Evolutionary conservation across 2,888 invertebrate species (phyloP), one percentile per base, ranked within the genome.

Genomic region (Ochropleura plecta): DNA sequence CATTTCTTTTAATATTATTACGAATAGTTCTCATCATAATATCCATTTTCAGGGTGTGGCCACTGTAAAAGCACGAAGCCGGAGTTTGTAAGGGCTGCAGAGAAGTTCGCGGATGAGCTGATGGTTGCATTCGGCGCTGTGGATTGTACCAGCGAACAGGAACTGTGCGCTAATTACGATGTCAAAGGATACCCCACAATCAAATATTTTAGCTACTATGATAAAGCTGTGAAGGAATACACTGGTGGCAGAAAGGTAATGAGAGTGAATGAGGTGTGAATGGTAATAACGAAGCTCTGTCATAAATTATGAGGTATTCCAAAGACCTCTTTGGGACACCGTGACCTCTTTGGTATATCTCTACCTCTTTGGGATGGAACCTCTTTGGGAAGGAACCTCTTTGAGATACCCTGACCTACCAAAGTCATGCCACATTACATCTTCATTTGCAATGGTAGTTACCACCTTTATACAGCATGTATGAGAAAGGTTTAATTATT

Each of bases 41-140:
- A 18, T 14, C 8, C 14, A 57, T 71, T 84, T 90, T 60, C 85
- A 98, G 98, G 99, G 99, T 99, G 99, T 92, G 98, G 98, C 0
- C 98, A 99, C 92, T 99, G 99, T 91, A 99, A 99, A 91, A 97
- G 97, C 88, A 97, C 98, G 0, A 99, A 99, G 93, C 98, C 99
- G 0, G 98, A 96, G 88, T 95, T 96, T 90, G 97, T 97, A 65
- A 97, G 96, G 48, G 98, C 99, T 1, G 98, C 98, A 0, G 97
- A 97, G 66, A 93, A 96, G 44, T 97, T 98, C 87, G 97, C 97
- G 64, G 98, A 98, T 84, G 98, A 98, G 90, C 96, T 98, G 8
- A 97, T 98, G 94, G 97, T 98, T 0, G 97, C 97, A 16, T 97
- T 98, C 91, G 98, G 97, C 0, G 99, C 99, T 1, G 97, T 99